Base-by-base conservation (phyloP, 2,113 vertebrate genomes). In the Hipposideros armiger region DNA sequence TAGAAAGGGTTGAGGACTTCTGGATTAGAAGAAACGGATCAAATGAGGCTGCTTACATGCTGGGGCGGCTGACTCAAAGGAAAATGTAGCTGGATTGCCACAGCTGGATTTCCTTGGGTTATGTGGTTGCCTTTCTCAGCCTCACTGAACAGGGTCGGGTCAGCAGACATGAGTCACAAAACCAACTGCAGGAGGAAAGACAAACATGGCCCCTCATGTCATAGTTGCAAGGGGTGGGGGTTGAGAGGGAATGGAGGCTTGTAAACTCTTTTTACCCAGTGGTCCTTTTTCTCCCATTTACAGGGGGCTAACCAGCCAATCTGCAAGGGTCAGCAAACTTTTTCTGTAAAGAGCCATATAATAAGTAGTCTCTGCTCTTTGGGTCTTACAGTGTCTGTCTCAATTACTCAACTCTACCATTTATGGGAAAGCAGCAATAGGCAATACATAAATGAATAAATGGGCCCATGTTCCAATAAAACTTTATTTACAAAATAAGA, bases 11-110 rank as follows among this genome's bases (percentile, higher is more conserved):
- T 94, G 90, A 56, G 62, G 50, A 87, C 80, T 96, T 95, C 76
- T 94, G 95, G 66, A 80, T 95, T 93, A 87, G 76, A 94, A 90
- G 80, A 92, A 90, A 82, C 0, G 19, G 78, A 96, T 90, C 90
- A 90, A 67, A 87, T 90, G 76, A 85, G 70, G 28, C 76, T 86
- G 91, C 91, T 91, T 77, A 40, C 86, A 72, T 54, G 50, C 66
- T 64, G 30, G 42, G 72, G 85, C 0, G 1, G 58, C 66, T 77
- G 76, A 87, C 54, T 92, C 70, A 92, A 77, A 76, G 94, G 90
- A 66, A 90, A 93, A 91, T 47, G 69, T 60, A 60, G 84, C 74
- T 80, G 72, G 62, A 77, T 87, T 17, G 14, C 92, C 81, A 84
- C 66, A 81, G 66, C 58, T 92, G 84, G 70, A 45, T 90, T 50